Percentiles rank a stretch among this genome's conserved stretches.
Evolutionary conservation across 2,888 invertebrate species (phyloP).

Genomic region (Encarsia formosa): DNA sequence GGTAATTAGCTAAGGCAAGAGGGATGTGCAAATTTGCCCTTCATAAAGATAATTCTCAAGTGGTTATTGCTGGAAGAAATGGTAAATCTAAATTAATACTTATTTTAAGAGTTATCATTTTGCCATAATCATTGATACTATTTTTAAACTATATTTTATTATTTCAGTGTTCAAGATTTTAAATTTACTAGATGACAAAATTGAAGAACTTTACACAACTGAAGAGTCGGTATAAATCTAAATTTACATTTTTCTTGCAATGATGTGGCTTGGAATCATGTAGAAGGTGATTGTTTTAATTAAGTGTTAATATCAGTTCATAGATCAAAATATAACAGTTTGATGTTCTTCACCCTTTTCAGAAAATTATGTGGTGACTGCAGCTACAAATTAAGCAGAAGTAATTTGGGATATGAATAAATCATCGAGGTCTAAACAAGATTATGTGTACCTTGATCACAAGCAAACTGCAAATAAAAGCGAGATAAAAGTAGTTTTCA

Average conservation of each 20-base stretch:
- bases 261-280: constrained; percentile 92
- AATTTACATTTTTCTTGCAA: constrained; percentile 92
- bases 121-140: no score
- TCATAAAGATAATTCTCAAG: constrained; percentile 84
- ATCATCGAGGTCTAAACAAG: constrained; percentile 84
- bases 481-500: constrained; percentile 89
- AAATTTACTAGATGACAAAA: constrained; percentile 78
- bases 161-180: constrained; percentile 88
- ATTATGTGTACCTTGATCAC: constrained; percentile 89
- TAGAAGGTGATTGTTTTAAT: constrained; percentile 85
- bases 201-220: constrained; percentile 85
- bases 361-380: constrained; percentile 89
- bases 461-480: constrained; percentile 93
- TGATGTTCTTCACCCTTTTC: constrained; percentile 25
- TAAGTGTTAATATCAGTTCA: no score
- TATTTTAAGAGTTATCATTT: no score
- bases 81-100: constrained; percentile 65
- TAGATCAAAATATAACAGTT: no score
- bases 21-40: constrained; percentile 88
- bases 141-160: constrained; percentile 12
- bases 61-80: constrained; percentile 91
- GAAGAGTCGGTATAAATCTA: constrained; percentile 85
- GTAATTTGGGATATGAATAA: constrained; percentile 93
- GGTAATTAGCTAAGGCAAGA: no score
- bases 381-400: constrained; percentile 94